These are phyloP conservation scores for Danio albolineatus DNA, from an alignment of 2,797 vertebrate species.

Conservation along the genomic window DNA sequence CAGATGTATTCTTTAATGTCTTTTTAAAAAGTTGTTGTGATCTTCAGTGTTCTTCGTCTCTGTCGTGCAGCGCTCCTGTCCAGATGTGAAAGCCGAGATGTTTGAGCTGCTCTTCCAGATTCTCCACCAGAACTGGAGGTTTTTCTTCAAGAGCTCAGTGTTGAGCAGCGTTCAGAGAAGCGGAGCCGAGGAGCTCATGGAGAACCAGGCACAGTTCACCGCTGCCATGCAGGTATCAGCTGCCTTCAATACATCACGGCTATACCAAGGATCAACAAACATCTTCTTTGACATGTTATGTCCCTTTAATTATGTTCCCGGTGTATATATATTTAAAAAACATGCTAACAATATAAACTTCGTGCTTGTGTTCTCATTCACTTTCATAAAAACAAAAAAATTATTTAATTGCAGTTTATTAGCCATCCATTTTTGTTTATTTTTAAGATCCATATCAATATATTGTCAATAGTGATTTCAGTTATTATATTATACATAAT, in stretches of 20 bases:
- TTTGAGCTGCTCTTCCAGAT: slow-evolving; percentile 96
- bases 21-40: background rate
- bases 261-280: background rate
- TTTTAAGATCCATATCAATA: no score
- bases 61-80: slow-evolving; percentile 86
- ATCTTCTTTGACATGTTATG: background rate
- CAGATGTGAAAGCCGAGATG: slow-evolving; percentile 94
- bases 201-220: slow-evolving; percentile 95
- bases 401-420: no score
- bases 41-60: slow-evolving; percentile 9
- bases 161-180: slow-evolving; percentile 92
- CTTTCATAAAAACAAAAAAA: no score
- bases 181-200: slow-evolving; percentile 90
- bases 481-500: no score
- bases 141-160: slow-evolving; percentile 95
- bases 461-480: no score
- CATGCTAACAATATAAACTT: no score
- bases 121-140: slow-evolving; percentile 98
- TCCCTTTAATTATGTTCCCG: no score
- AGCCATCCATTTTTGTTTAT: no score
- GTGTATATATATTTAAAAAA: no score
- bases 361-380: no score
- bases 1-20: no score
- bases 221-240: slow-evolving; percentile 92
- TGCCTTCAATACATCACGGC: background rate